A percentile compares a stretch with the other conserved stretches of the same genome.
These are phyloP conservation scores for Epinotia ramella DNA, from an alignment of 2,888 invertebrate species.

Conservation along the genomic window DNA sequence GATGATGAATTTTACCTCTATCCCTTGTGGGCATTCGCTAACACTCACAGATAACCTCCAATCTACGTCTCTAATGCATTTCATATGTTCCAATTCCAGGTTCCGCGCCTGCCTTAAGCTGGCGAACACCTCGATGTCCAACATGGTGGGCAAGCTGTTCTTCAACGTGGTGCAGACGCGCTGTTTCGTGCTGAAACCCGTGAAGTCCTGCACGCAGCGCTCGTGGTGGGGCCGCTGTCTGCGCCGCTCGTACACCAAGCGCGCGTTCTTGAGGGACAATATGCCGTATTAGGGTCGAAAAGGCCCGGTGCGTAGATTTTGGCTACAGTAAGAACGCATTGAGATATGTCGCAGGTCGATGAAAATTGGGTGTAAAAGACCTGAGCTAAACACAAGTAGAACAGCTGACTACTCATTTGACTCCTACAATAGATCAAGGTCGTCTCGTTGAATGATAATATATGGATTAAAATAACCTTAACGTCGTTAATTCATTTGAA, in stretches of 20 bases:
- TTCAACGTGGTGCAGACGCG: constrained; percentile 98
- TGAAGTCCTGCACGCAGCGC: constrained; percentile 90
- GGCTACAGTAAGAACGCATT: no score
- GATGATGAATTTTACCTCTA: no score
- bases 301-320: neutral
- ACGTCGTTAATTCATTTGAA: no score
- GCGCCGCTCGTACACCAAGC: constrained; percentile 87
- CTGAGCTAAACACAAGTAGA: no score
- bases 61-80: neutral
- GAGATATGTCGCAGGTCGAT: no score
- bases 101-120: constrained; percentile 97
- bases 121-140: constrained; percentile 93
- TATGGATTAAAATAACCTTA: no score
- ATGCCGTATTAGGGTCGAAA: constrained; percentile 83
- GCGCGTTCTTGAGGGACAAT: constrained; percentile 91
- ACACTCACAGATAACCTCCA: no score
- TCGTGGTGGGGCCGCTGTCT: constrained; percentile 94
- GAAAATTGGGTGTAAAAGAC: no score
- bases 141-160: constrained; percentile 96
- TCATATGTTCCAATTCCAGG: constrained; percentile 80
- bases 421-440: no score
- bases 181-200: constrained; percentile 94
- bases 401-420: no score
- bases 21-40: no score
- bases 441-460: no score